Evolutionary conservation across 2,888 invertebrate species (phyloP), one percentile per base, ranked within the genome.

Genomic region (Salticus scenicus): DNA sequence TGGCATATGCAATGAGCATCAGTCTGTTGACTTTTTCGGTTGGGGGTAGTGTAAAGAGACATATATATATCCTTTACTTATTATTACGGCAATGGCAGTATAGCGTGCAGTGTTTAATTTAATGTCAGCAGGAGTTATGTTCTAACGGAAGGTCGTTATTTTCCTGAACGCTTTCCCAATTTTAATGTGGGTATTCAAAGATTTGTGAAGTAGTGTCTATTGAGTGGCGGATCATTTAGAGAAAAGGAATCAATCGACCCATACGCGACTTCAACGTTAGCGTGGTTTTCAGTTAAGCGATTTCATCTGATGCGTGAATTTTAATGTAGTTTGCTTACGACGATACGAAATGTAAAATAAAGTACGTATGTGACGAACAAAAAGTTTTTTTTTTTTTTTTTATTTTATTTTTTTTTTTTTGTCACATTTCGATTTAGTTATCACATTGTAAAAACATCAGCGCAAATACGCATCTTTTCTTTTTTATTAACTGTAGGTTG

Each of bases 71-170:
- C 37, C 73, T 82, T 82, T 75, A 64, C 82, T 72, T 83, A 75
- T 75, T 71, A 71, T 57, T 57, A 57, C 24, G 37, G 64, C 66
- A 63, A 83, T 83, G 76, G 63, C 42, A 27, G 20, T 70, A 72
- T 83, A 47, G 82, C 82, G 82, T 83, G 82, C 71, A 20, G 30
- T 37, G 72, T 66, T 75, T 72, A 76, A 83, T 76, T 83, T 76
- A 76, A 83, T 83, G 76, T 27, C 28, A 24, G 57, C 57, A 57
- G 57, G 24, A 57, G 57, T 5, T 57, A 66, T 30, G 66, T 10
- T 20, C 30, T 66, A 7, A n/a, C 31, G 57, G 63, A 24, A n/a
- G 51, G 17, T 51, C 33, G 73, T 24, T 63, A 33, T 41, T 41
- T 27, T n/a, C n/a, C 41, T 42, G 17, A 2, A 27, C 20, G 64